Evolutionary conservation across 1,140 invertebrate species (phyloP).

Genomic region (Drosophila ironensis): DNA sequence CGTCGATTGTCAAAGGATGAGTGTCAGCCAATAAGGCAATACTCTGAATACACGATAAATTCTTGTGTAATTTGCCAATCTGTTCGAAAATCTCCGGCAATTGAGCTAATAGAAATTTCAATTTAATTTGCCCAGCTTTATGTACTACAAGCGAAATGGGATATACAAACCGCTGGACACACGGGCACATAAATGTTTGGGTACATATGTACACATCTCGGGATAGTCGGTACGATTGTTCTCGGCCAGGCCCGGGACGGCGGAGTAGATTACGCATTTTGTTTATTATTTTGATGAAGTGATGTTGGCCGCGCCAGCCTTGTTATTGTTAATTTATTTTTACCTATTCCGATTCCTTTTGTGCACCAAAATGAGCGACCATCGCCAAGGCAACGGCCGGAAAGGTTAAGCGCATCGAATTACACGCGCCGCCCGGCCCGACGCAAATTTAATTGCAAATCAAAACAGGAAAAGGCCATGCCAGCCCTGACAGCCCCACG

Average conservation of each 20-base stretch:
- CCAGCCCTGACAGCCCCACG: background rate
- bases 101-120: conserved; percentile 2
- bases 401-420: conserved; percentile 59
- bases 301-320: conserved; percentile 4
- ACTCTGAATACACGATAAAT: too few species aligned
- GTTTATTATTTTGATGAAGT: conserved; percentile 67
- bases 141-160: too few species aligned
- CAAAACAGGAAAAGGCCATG: conserved; percentile 19
- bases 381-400: conserved; percentile 49
- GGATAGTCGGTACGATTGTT: too few species aligned
- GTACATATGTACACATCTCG: too few species aligned
- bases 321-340: conserved; percentile 45
- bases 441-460: conserved; percentile 56
- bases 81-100: background rate
- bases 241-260: too few species aligned
- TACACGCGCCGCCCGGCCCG: conserved; percentile 7
- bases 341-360: background rate
- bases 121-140: conserved; percentile 1
- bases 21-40: too few species aligned
- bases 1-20: too few species aligned
- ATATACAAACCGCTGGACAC: background rate
- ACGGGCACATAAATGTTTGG: too few species aligned
- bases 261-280: conserved; percentile 50
- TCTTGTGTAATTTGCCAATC: too few species aligned
- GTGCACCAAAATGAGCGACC: conserved; percentile 12